Base-by-base conservation (phyloP, 2,888 invertebrate species). In the Dasysyrphus albostriatus region DNA sequence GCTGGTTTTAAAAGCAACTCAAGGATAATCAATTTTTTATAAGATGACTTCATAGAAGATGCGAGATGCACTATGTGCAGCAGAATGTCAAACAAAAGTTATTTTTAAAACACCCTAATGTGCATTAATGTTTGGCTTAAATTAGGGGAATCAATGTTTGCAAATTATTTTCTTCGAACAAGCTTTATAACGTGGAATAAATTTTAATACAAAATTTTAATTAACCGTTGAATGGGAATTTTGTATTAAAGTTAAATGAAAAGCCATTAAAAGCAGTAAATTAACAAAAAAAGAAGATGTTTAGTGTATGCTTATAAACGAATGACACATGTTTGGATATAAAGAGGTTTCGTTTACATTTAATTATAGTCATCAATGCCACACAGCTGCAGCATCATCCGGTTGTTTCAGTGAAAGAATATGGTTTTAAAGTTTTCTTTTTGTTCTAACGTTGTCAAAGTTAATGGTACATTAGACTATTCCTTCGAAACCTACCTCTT, bases 251-350 rank as follows among this genome's bases (percentile, higher is more conserved):
- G 12, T 12, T 51, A 51, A 51, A 49, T 16, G 47, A 4, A 10
- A 49, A 19, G 19, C 5, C 19, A 10, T 10, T 19, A 47, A 47
- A 47, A 8, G 16, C 7, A 16, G 9, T 0, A 3, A 42, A 49
- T 10, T 9, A 19, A 49, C 8, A 49, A 16, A 24, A n/a, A 24
- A 24, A 24, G 24, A 19, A 16, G 1, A 47, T 16, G 12, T 44
- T 0, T 49, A 10, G 24, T 49, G 5, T 2, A 29, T 51, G 24
- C 14, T 29, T 14, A 51, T 51, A 29, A 12, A 6, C 12, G 14
- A 51, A 51, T 29, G 51, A 29, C 51, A 51, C 29, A 29, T 51
- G 51, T 51, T 51, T 51, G 12, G 5, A 44, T 44, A 51, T 51
- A 29, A 51, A 51, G 6, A 29, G 14, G 51, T 51, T 51, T 51